A percentile compares a stretch with the other conserved stretches of the same genome.
Conservation (phyloP, 2,888 invertebrate genomes). For the Cyrtodaria siliqua region DNA sequence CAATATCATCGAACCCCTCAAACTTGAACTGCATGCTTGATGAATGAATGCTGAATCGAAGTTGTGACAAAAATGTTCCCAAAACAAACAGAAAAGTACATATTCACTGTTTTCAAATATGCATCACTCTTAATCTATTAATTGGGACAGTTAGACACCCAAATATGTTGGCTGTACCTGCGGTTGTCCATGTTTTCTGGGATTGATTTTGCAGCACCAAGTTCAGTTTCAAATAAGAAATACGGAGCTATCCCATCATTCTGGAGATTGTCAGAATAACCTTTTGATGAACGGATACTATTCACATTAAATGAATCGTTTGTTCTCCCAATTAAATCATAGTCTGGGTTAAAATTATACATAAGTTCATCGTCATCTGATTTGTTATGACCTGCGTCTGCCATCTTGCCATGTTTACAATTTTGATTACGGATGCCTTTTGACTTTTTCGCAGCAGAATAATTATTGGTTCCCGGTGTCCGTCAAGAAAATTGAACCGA, state of each 20-base stretch:
- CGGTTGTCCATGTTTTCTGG: too few relatives aligned
- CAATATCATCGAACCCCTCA: too few relatives aligned
- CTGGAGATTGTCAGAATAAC: neutral
- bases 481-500: too few relatives aligned
- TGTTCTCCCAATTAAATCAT: neutral
- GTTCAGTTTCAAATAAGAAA: neutral
- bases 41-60: too few relatives aligned
- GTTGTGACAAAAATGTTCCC: too few relatives aligned
- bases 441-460: slow-evolving; percentile 15
- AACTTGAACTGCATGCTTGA: too few relatives aligned
- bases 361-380: slow-evolving; percentile 19
- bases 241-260: neutral
- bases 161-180: too few relatives aligned
- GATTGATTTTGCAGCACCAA: neutral
- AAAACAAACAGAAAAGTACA: too few relatives aligned
- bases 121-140: too few relatives aligned
- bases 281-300: neutral
- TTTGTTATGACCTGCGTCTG: slow-evolving; percentile 23
- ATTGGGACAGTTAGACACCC: too few relatives aligned
- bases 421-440: slow-evolving; percentile 43
- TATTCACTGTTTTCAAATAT: too few relatives aligned
- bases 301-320: neutral
- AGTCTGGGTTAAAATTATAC: neutral
- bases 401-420: slow-evolving; percentile 71
- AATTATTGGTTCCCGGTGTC: too few relatives aligned